These are phyloP conservation scores for Polyodon spathula DNA, from an alignment of 2,113 vertebrate genomes.

Conservation along the genomic window DNA sequence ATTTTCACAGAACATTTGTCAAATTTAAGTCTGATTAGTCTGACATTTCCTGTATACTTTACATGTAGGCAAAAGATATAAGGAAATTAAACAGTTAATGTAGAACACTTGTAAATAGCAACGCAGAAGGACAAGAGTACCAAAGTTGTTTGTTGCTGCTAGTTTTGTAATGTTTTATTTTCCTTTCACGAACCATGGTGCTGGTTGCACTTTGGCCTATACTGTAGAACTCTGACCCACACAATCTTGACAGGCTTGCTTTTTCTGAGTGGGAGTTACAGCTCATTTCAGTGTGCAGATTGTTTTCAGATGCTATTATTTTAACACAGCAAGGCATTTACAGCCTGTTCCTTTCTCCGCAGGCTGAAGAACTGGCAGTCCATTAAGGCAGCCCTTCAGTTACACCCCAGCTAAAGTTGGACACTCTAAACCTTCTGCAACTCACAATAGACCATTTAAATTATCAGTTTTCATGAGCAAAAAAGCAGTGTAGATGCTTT, in stretches of 20 bases:
- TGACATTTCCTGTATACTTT: no score
- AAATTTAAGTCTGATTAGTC: no score
- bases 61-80: no score
- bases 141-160: no score
- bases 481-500: constrained; percentile 36
- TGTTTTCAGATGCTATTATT: constrained; percentile 11
- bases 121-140: no score
- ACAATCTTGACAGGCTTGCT: neutral
- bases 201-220: no score
- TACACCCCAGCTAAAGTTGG: constrained; percentile 44
- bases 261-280: neutral
- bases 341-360: constrained; percentile 33
- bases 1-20: no score
- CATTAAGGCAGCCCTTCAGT: constrained; percentile 46
- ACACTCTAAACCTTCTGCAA: constrained; percentile 41
- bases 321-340: constrained; percentile 17
- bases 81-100: no score
- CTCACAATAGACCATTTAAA: constrained; percentile 43
- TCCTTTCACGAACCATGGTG: no score
- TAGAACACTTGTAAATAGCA: no score
- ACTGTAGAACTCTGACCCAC: neutral
- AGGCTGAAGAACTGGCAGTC: constrained; percentile 38
- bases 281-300: neutral
- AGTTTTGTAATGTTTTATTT: no score
- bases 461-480: constrained; percentile 40